Base-by-base conservation (phyloP, 2,888 invertebrate genomes). In the Hecatera dysodea region DNA sequence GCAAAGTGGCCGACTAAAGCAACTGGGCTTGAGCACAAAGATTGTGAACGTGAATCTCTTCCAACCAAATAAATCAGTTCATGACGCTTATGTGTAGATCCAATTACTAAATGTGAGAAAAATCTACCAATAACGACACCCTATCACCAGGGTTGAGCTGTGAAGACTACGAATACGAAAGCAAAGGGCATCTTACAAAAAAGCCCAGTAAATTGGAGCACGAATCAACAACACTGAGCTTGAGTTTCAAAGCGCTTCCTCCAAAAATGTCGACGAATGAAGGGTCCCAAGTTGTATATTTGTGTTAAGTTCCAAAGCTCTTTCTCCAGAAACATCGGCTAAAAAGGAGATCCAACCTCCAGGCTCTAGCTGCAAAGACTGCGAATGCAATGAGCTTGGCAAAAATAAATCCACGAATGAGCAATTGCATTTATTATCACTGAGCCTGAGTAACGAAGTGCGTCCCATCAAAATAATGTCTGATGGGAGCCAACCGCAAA, bases 41-140 rank as follows among this genome's bases (percentile, higher is more conserved):
- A 33, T n/a, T 61, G 15, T 2, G 17, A 22, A 39, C 17, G 39
- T 15, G 8, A n/a, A 55, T 33, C 8, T 12, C 8, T 29, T 61
- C 29, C 33, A 19, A 8, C 2, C 11, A 55, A 42, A 72, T 42
- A 19, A 39, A 12, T 33, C 53, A 15, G 33, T 15, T 17, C 33
- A 46, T 55, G 44, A 39, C n/a, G n/a, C n/a, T n/a, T n/a, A n/a
- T n/a, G n/a, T n/a, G 12, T 24, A 53, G 17, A 73, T 72, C 12
- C 24, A 63, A 52, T 29, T 39, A 12, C 8, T 46, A 17, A 73
- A n/a, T 17, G 5, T 33, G 5, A 33, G 29, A 53, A 39, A 24
- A 17, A 12, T n/a, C 63, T 17, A 39, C 24, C 33, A 39, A 39
- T 46, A 39, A 56, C 15, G 46, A 33, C 39, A 55, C 55, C 9